Evolutionary conservation across 2,888 invertebrate species (phyloP).

Genomic region (Acanthacorydalis orientalis): DNA sequence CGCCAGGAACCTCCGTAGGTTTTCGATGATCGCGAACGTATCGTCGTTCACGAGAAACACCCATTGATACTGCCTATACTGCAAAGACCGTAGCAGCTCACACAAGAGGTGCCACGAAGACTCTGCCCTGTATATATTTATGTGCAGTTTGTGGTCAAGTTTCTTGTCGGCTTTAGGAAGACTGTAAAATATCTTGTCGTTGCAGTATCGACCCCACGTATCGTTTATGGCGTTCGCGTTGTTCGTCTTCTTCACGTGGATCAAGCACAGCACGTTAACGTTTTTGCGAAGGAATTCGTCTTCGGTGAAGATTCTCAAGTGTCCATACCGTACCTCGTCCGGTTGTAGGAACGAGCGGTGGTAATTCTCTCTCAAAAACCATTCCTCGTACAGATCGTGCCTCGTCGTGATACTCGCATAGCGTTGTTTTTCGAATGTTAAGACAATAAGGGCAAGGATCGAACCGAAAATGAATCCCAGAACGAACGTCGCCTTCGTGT

Average conservation of each 20-base stretch:
- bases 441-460: neutral
- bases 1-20: slow-evolving; percentile 32
- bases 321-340: slow-evolving; percentile 10
- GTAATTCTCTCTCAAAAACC: neutral
- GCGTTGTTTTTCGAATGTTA: neutral
- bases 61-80: slow-evolving; percentile 26
- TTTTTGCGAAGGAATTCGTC: slow-evolving; percentile 14
- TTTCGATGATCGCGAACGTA: slow-evolving; percentile 36
- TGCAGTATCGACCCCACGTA: slow-evolving; percentile 24
- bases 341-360: neutral
- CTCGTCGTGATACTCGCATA: neutral
- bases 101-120: slow-evolving; percentile 22
- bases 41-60: slow-evolving; percentile 35
- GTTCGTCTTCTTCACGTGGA: slow-evolving; percentile 13
- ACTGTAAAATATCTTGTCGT: slow-evolving; percentile 16
- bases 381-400: neutral
- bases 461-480: neutral
- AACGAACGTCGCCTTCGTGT: neutral
- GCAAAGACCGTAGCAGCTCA: slow-evolving; percentile 14
- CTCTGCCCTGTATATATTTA: slow-evolving; percentile 13
- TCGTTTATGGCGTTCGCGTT: slow-evolving; percentile 14
- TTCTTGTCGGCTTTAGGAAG: slow-evolving; percentile 12
- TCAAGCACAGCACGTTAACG: slow-evolving; percentile 14
- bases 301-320: slow-evolving; percentile 10
- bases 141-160: slow-evolving; percentile 11